These are phyloP conservation scores for Berghia stephanieae DNA, from an alignment of 1,140 invertebrate genomes.

Conservation along the genomic window DNA sequence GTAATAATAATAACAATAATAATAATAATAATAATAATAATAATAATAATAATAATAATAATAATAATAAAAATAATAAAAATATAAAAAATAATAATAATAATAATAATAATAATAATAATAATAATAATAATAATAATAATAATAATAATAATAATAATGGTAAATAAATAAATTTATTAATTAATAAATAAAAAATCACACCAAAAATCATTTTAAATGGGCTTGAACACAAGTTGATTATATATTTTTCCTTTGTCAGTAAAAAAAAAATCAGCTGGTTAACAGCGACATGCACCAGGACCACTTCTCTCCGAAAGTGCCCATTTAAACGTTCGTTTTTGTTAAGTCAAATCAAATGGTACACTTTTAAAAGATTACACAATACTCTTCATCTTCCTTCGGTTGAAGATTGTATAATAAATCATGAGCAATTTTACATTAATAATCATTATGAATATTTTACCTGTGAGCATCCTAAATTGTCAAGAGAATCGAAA, in stretches of 20 bases:
- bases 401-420: no score
- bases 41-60: not conserved
- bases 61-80: not conserved
- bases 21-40: not conserved
- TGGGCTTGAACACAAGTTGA: not conserved
- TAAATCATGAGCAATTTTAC: no score
- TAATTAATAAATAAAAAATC: not conserved
- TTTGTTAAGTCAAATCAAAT: no score
- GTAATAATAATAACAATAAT: not conserved
- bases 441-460: no score
- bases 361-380: no score
- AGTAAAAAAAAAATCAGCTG: not conserved
- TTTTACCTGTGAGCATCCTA: slow-evolving; percentile 14
- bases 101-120: not conserved
- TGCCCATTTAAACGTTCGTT: no score
- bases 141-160: not conserved
- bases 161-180: not conserved
- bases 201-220: not conserved
- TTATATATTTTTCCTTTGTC: not conserved
- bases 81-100: not conserved
- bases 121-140: not conserved
- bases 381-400: no score
- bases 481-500: not conserved
- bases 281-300: not conserved
- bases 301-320: no score